A percentile compares a stretch with the other conserved stretches of the same genome.
These are phyloP conservation scores for Gandaritis pyraliata DNA, from an alignment of 2,888 invertebrate species.

Conservation along the genomic window DNA sequence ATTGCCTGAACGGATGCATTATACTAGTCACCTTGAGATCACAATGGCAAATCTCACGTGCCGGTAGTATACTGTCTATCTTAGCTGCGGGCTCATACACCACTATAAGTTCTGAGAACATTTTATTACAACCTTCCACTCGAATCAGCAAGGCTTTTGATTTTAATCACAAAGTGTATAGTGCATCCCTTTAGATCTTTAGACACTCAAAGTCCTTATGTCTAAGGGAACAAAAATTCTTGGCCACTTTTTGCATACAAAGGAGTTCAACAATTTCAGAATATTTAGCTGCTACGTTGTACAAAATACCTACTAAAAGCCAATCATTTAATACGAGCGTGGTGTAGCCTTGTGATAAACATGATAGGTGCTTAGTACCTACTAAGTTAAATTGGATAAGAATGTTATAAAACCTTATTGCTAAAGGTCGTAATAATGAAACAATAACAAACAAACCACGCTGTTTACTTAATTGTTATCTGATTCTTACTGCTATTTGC, in stretches of 20 bases:
- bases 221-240: too few species aligned
- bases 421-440: conserved; percentile 5
- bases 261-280: too few species aligned
- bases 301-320: not conserved
- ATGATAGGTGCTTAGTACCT: not conserved
- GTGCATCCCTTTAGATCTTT: too few species aligned
- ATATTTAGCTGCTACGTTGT: not conserved
- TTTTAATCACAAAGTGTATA: too few species aligned
- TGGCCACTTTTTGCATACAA: too few species aligned
- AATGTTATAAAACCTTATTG: not conserved
- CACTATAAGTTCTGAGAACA: conserved; percentile 1
- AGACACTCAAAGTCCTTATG: too few species aligned
- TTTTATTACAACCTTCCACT: too few species aligned
- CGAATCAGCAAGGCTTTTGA: too few species aligned
- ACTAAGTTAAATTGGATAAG: conserved; percentile 8
- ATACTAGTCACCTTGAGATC: conserved; percentile 26
- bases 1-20: conserved; percentile 19
- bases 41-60: conserved; percentile 27
- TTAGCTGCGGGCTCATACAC: conserved; percentile 18
- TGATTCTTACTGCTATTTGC: not conserved
- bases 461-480: not conserved
- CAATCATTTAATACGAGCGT: conserved; percentile 8
- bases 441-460: conserved; percentile 4
- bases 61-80: conserved; percentile 16
- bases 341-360: conserved; percentile 23